Base-by-base conservation (phyloP, 2,888 invertebrate species). In the Morpho achilles region DNA sequence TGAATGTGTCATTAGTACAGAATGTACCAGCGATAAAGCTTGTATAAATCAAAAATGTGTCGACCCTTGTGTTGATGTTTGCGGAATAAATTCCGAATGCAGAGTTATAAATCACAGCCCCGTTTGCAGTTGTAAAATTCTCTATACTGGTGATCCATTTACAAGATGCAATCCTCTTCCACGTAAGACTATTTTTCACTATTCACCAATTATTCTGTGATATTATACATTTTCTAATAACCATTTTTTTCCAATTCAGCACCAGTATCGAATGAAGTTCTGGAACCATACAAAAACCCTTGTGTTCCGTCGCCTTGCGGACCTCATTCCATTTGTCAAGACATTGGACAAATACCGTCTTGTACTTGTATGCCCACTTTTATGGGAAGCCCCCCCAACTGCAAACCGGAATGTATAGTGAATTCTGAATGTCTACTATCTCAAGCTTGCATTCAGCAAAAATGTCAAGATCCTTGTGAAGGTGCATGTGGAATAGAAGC, bases 401-500 rank as follows among this genome's bases (percentile, higher is more conserved):
- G 94, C 75, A 91, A 94, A 43, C 94, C 94, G 5, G 94, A 94
- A 74, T 94, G 94, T 74, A 88, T 91, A 8, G 92, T 95, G 39
- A 95, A 94, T 74, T 90, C 95, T 0, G 96, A 96, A 70, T 97
- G 97, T 76, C 80, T 94, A 7, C 94, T 94, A 71, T 93, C 94
- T 73, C 87, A 92, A 69, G 95, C 96, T 46, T 97, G 97, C 72
- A 94, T 96, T 50, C 93, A 93, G 67, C 93, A 94, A 72, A 94
- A 92, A 77, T 96, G 96, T 76, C 88, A 83, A 66, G 95, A 96
- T 79, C 96, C 96, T 10, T 96, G 96, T 70, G 94, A 94, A 7
- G 96, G 96, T 8, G 94, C 94, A 7, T 96, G 95, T 71, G 95
- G 95, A 49, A 71, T 93, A 60, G 90, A 92, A 69, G 92, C 95